phyloP scores from a whole-genome alignment of 1,140 invertebrate species.

The Drosophila saltans region DNA sequence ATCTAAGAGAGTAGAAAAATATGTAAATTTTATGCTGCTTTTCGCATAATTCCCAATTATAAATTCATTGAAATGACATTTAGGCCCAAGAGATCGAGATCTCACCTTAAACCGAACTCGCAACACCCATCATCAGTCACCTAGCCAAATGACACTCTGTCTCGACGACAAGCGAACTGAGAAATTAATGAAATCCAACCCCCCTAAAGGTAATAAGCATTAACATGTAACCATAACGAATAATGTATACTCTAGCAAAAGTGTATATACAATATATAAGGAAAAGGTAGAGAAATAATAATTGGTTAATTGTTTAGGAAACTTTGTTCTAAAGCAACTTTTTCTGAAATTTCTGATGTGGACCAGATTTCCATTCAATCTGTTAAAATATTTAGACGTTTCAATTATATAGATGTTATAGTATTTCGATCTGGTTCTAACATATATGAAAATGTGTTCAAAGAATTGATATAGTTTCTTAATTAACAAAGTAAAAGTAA shows the following conservation, averaged over 20 bases:
- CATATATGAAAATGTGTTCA: too few relatives aligned
- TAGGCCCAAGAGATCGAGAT: slow-evolving; percentile 52
- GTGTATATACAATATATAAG: too few relatives aligned
- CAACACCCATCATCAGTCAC: slow-evolving; percentile 68
- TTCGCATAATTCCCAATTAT: slow-evolving; percentile 78
- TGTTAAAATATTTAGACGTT: too few relatives aligned
- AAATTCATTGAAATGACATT: slow-evolving; percentile 83
- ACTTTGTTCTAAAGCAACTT: too few relatives aligned
- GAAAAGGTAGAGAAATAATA: too few relatives aligned
- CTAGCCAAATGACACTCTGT: slow-evolving; percentile 32
- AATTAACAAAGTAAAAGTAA: too few relatives aligned
- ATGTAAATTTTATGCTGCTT: slow-evolving; percentile 57
- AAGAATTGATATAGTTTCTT: too few relatives aligned
- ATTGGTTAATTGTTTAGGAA: too few relatives aligned
- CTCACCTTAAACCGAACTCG: slow-evolving; percentile 40
- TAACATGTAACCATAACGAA: not conserved
- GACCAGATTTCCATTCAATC: too few relatives aligned
- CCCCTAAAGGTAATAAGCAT: slow-evolving; percentile 23
- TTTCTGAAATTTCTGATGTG: too few relatives aligned
- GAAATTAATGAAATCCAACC: slow-evolving; percentile 59
- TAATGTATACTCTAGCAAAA: not conserved
- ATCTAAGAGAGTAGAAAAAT: slow-evolving; percentile 51
- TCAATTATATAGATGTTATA: too few relatives aligned
- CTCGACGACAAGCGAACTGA: slow-evolving; percentile 45
- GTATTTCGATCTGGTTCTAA: too few relatives aligned